Evolutionary conservation across 35 echinoderm and acorn worm genomes (phyloP).

Genomic region (Ophiothrix spiculata): DNA sequence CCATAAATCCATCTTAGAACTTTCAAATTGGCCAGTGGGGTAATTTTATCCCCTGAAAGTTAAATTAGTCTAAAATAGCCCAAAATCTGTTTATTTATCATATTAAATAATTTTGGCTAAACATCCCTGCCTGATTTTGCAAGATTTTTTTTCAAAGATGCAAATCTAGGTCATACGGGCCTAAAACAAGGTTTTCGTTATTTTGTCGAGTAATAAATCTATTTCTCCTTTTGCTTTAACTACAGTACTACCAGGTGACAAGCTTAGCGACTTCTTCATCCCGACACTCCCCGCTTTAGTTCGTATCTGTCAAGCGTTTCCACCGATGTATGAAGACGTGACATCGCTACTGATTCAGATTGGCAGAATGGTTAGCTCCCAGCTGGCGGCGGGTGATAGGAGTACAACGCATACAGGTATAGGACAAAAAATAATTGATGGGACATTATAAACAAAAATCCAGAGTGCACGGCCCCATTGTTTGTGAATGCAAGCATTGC

Average conservation of each 20-base stretch:
- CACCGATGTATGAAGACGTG: conserved; percentile 93
- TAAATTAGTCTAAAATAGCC: no score
- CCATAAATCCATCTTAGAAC: no score
- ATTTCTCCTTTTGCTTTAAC: conserved; percentile 9
- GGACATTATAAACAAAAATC: not conserved
- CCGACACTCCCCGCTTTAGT: conserved; percentile 76
- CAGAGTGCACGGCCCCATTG: no score
- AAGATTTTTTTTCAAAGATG: no score
- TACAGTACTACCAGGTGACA: conserved; percentile 76
- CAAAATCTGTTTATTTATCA: no score
- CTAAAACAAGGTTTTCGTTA: not conserved
- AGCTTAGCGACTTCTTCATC: conserved; percentile 71
- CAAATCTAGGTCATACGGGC: no score
- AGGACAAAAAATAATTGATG: not conserved
- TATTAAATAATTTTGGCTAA: no score
- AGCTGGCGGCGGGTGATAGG: conserved; percentile 49
- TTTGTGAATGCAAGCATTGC: no score
- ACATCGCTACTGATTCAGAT: conserved; percentile 81
- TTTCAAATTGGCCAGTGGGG: no score
- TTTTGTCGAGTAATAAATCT: not conserved
- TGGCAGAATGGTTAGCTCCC: conserved; percentile 65
- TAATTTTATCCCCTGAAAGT: no score
- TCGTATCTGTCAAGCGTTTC: conserved; percentile 87
- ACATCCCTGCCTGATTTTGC: no score
- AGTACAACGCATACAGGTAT: conserved; percentile 41